Conservation (phyloP, 2,113 vertebrate species). For the Pampusana beccarii region DNA sequence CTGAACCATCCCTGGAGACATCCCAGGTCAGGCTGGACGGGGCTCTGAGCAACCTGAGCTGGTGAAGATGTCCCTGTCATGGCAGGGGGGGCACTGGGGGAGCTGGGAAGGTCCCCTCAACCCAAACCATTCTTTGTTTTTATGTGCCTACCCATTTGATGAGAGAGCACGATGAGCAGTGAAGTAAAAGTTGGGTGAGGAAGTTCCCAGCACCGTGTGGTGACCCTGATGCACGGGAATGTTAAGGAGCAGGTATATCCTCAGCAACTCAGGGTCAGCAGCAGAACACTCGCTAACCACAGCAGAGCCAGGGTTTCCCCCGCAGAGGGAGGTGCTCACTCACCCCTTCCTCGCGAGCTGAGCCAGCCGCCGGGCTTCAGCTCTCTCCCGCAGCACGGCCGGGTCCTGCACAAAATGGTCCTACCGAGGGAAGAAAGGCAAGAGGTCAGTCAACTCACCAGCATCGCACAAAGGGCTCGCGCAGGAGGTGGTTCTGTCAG, state of each 20-base stretch:
- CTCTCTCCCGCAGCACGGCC: conserved; percentile 87
- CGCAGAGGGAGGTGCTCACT: neutral
- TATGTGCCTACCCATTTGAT: fast-evolving
- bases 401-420: conserved; percentile 96
- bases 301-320: neutral
- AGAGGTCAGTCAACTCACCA: neutral
- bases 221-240: neutral
- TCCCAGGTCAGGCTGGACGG: too few relatives aligned
- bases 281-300: neutral
- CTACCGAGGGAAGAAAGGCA: neutral
- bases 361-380: conserved; percentile 85
- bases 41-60: too few relatives aligned
- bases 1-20: too few relatives aligned
- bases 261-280: neutral
- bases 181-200: neutral
- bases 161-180: neutral
- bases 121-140: too few relatives aligned
- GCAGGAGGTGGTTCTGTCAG: neutral
- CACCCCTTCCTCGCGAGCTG: conserved; percentile 88
- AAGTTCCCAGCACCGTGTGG: fast-evolving
- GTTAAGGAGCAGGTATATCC: neutral
- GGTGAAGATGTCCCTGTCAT: too few relatives aligned
- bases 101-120: too few relatives aligned
- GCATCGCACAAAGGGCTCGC: neutral
- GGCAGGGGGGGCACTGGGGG: too few relatives aligned